Percentiles rank a stretch among this genome's conserved stretches.
phyloP scores from a whole-genome alignment of 64 coral and sea anemone species.

The Porites australiensis region DNA sequence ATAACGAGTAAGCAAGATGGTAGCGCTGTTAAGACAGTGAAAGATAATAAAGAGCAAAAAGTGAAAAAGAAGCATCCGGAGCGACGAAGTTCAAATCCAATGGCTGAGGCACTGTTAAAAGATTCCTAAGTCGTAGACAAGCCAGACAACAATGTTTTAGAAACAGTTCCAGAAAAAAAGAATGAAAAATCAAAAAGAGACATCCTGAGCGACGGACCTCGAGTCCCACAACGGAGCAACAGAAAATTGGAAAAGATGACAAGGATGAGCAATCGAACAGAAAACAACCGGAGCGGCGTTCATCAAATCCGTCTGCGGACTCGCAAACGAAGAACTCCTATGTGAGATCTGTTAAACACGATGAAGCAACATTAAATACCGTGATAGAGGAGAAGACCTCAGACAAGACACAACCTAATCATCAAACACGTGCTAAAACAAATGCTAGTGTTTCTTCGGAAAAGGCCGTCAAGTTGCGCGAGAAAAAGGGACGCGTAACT shows the following conservation, averaged over 20 bases:
- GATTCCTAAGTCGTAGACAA: neutral
- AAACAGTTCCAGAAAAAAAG: constrained; percentile 5
- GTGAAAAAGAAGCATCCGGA: constrained; percentile 11
- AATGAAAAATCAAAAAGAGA: neutral
- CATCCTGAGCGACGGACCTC: neutral
- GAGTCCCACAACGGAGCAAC: neutral
- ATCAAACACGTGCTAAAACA: neutral
- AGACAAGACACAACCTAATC: neutral
- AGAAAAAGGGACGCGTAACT: constrained; percentile 26
- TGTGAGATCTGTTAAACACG: neutral
- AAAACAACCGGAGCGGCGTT: neutral
- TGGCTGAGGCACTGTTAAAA: neutral
- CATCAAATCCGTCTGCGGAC: neutral
- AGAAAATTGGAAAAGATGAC: neutral
- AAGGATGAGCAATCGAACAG: neutral
- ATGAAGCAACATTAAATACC: neutral
- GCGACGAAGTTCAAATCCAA: neutral
- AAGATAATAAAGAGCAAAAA: neutral
- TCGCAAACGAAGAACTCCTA: neutral
- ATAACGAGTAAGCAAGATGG: neutral
- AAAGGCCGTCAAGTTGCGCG: constrained; percentile 8
- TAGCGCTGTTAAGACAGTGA: neutral
- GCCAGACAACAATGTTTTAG: neutral
- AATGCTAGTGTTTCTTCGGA: neutral
- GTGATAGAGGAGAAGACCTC: neutral